Conservation (phyloP, 2,113 vertebrate genomes). For the Chelonoidis abingdonii region DNA sequence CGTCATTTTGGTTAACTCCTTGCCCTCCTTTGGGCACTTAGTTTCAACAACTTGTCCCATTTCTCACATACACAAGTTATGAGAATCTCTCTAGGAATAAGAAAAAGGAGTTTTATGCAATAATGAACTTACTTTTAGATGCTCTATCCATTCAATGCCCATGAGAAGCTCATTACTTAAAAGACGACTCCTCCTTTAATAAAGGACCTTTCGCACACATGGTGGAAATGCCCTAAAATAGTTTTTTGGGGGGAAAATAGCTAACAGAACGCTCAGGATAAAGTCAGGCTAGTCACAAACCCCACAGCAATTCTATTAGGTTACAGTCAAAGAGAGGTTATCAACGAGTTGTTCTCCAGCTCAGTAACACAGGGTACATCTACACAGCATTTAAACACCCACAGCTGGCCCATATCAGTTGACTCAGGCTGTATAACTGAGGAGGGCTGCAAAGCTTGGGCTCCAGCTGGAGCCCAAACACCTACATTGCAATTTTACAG, state of each 20-base stretch:
- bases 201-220: background rate
- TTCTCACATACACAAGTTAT: background rate
- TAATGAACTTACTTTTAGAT: background rate
- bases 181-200: background rate
- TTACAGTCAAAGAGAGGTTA: slow-evolving; percentile 23
- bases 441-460: background rate
- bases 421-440: background rate
- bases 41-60: background rate
- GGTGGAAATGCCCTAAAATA: background rate
- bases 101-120: background rate
- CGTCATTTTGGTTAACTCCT: background rate
- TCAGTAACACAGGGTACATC: background rate
- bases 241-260: background rate
- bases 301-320: background rate
- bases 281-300: background rate
- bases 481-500: background rate
- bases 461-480: background rate
- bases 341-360: background rate
- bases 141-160: background rate
- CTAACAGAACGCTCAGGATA: background rate
- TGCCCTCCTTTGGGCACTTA: background rate
- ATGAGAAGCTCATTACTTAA: background rate
- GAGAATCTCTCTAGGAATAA: background rate
- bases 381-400: background rate
- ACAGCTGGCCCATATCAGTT: background rate